These are phyloP conservation scores for Piaya cayana DNA, from an alignment of 2,113 vertebrate genomes.

Conservation along the genomic window DNA sequence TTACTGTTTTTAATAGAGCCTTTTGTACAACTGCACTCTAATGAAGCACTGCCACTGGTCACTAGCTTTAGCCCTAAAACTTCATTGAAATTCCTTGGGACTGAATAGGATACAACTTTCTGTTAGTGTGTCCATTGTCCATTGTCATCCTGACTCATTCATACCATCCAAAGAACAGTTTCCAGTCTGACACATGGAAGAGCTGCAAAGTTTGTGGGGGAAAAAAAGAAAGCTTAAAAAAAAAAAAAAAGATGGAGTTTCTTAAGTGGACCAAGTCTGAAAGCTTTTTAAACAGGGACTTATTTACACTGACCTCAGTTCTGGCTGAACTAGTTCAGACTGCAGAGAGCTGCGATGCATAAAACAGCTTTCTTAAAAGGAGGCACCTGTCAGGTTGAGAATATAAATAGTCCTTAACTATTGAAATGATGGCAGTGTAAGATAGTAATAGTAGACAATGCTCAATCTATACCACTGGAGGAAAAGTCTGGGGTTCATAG, in stretches of 20 bases:
- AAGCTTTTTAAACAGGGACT: neutral
- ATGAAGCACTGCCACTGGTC: neutral
- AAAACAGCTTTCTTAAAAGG: neutral
- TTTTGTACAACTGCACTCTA: slow-evolving; percentile 32
- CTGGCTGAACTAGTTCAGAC: neutral
- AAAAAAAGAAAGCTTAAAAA: neutral
- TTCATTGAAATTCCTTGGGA: neutral
- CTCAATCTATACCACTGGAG: neutral
- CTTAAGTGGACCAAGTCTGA: neutral
- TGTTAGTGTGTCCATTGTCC: neutral
- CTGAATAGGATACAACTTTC: neutral
- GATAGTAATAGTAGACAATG: neutral
- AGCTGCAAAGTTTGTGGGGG: neutral
- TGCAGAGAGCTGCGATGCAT: neutral
- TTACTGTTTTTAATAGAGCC: slow-evolving; percentile 42
- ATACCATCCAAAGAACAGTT: neutral
- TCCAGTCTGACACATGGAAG: neutral
- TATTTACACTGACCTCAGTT: neutral
- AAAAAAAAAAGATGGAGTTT: neutral
- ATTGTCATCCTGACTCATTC: neutral
- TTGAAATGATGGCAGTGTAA: neutral
- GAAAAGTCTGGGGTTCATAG: neutral
- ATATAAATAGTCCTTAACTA: neutral
- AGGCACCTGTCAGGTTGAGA: neutral
- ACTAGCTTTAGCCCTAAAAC: neutral